Base-by-base conservation (phyloP, 2,797 vertebrate genomes). In the Streptopelia turtur region DNA sequence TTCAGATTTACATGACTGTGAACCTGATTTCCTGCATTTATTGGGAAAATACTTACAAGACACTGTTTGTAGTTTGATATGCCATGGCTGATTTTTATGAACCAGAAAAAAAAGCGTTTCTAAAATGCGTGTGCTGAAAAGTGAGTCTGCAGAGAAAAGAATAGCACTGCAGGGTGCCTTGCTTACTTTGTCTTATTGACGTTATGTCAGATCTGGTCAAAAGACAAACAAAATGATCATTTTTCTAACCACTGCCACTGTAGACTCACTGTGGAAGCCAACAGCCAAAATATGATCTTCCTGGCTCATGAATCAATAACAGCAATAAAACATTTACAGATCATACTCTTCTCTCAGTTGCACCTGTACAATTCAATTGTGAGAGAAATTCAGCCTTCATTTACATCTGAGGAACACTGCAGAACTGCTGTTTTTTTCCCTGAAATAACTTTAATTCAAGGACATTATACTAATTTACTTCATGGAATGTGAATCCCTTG, bases 171-270 rank as follows among this genome's bases (percentile, higher is more conserved):
- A 63, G 66, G 59, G 63, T 70, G 66, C 66, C 83, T 23, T 77
- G 59, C 60, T 78, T 63, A 37, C 41, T 94, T 86, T 82, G 33
- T 94, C 63, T 84, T 95, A 95, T 93, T 95, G 95, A 92, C 0
- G 0, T 87, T 94, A 41, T 90, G 89, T 94, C 95, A 96, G 39
- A 82, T 82, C 77, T 79, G 79, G 70, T 95, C 87, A 94, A 78
- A 93, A 91, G 47, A 87, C 41, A 83, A 89, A 30, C 13, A 82
- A 94, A 95, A 94, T 63, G 8, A 87, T 91, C 1, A 31, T 97
- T 96, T 95, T 95, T 96, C 87, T 70, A 70, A 79, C 61, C 59
- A 52, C 28, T 88, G 79, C 30, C 25, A 30, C 52, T 55, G 66
- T 68, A 87, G 56, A 66, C 43, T 90, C 33, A 10, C 31, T 39